These are phyloP conservation scores for Cryptomyrus ogoouensis DNA, from an alignment of 2,113 vertebrate genomes.

Conservation along the genomic window DNA sequence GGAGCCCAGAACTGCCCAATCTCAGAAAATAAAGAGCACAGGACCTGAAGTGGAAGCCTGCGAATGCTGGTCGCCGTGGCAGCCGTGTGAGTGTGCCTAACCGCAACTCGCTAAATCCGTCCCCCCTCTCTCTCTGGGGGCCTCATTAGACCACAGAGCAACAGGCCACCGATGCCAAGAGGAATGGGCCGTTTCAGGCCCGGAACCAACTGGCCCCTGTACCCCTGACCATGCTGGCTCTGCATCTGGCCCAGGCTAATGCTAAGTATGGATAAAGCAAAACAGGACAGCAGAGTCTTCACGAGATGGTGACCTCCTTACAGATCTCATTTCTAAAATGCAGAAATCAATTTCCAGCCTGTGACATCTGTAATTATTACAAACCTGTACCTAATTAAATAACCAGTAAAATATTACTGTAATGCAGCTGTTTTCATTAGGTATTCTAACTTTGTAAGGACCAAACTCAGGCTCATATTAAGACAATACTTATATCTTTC, in stretches of 20 bases:
- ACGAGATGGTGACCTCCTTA: background rate
- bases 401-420: background rate
- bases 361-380: background rate
- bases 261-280: background rate
- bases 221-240: background rate
- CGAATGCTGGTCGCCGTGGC: background rate
- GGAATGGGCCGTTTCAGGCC: background rate
- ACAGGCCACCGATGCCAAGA: background rate
- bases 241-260: background rate
- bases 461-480: background rate
- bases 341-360: background rate
- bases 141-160: slow-evolving; percentile 15
- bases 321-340: background rate
- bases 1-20: background rate
- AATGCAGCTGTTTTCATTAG: background rate
- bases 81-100: background rate
- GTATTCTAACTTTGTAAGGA: background rate
- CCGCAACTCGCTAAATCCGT: background rate
- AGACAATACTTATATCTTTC: background rate
- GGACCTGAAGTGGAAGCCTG: background rate
- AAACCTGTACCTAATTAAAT: background rate
- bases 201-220: background rate
- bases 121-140: slow-evolving; percentile 6
- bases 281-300: background rate
- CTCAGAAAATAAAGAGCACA: background rate